Conservation (phyloP, 2,113 vertebrate genomes). For the Malurus elegans region DNA sequence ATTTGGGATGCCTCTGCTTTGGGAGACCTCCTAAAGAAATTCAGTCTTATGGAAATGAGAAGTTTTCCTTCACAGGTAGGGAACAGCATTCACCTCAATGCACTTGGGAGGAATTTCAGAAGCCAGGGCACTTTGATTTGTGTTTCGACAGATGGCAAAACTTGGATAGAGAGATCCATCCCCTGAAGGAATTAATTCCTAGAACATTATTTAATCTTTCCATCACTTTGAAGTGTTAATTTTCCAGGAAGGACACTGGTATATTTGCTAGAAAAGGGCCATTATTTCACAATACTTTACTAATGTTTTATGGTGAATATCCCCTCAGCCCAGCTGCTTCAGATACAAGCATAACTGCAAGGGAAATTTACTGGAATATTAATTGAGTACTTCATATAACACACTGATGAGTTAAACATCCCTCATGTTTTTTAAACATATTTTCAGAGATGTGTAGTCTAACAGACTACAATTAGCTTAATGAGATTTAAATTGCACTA, state of each 20-base stretch:
- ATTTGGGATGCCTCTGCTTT: neutral
- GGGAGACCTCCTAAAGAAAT: neutral
- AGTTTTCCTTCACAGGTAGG: neutral
- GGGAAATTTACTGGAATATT: neutral
- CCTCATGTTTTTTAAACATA: conserved; percentile 26
- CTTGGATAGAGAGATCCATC: neutral
- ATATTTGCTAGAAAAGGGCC: neutral
- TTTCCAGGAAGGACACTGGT: neutral
- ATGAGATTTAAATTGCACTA: conserved; percentile 48
- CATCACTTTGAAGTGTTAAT: neutral
- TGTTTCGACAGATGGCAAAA: neutral
- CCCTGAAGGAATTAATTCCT: neutral
- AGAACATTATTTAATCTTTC: neutral
- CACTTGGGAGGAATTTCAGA: neutral
- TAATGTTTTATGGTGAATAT: neutral
- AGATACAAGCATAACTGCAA: neutral
- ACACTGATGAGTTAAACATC: neutral
- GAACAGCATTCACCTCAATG: neutral
- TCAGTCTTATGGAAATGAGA: neutral
- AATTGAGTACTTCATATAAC: neutral
- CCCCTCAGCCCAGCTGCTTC: neutral
- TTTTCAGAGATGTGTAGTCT: conserved; percentile 2
- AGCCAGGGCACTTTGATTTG: neutral
- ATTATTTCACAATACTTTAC: neutral
- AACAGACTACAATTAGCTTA: conserved; percentile 33